Evolutionary conservation across 2,797 vertebrate genomes (phyloP).

Genomic region (Chelmon rostratus): DNA sequence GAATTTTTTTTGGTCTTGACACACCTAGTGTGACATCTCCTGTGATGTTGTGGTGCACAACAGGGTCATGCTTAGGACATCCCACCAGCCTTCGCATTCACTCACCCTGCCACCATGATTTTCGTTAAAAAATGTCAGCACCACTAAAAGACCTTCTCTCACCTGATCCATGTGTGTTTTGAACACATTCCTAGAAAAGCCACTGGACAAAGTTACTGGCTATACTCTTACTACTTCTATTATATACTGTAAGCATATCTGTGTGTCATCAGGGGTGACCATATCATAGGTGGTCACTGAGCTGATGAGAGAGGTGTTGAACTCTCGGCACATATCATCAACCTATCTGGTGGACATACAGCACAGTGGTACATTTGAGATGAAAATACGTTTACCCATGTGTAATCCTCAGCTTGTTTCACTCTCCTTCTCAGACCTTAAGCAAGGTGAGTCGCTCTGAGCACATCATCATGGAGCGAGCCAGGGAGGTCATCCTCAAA

Average conservation of each 20-base stretch:
- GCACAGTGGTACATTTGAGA: neutral
- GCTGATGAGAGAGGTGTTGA: too few relatives aligned
- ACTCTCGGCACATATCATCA: neutral
- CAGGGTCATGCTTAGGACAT: too few relatives aligned
- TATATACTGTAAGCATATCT: neutral
- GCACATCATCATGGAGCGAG: slow-evolving; percentile 61
- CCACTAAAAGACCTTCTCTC: neutral
- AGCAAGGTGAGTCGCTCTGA: slow-evolving; percentile 71
- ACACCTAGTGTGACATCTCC: too few relatives aligned
- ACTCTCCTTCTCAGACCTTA: slow-evolving; percentile 71
- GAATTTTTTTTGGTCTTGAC: too few relatives aligned
- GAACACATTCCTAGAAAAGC: neutral
- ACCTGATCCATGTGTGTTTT: neutral
- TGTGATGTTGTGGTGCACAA: too few relatives aligned
- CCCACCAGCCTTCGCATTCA: neutral
- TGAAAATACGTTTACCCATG: neutral
- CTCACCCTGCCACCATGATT: neutral
- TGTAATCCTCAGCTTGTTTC: neutral
- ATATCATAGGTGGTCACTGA: too few relatives aligned
- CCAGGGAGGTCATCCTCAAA: slow-evolving; percentile 78
- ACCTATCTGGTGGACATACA: neutral
- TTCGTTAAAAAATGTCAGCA: neutral
- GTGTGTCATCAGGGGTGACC: too few relatives aligned
- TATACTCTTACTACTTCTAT: neutral
- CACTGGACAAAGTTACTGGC: neutral